phyloP scores from a whole-genome alignment of 1,140 invertebrate species.

The Charaxes varanes region DNA sequence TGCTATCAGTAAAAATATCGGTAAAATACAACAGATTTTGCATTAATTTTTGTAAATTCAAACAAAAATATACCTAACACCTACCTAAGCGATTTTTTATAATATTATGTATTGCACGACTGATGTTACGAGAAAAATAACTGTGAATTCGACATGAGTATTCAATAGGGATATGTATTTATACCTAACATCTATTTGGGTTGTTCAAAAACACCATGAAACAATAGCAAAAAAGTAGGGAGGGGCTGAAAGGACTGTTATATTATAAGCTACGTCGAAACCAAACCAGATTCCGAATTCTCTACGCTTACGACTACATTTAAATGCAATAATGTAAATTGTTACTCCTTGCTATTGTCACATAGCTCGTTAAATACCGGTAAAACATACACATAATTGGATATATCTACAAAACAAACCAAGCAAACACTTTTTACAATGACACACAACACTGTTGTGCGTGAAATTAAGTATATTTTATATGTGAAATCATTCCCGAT shows the following conservation, averaged over 20 bases:
- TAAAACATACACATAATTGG: slow-evolving; percentile 56
- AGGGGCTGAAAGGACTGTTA: slow-evolving; percentile 22
- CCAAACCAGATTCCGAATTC: slow-evolving; percentile 32
- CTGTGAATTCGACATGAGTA: slow-evolving; percentile 67
- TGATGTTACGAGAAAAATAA: slow-evolving; percentile 57
- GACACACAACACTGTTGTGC: slow-evolving; percentile 65
- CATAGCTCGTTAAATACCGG: slow-evolving; percentile 47
- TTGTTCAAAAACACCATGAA: slow-evolving; percentile 50
- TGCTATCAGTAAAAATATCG: slow-evolving; percentile 67
- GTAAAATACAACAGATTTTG: slow-evolving; percentile 72
- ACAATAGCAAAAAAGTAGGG: slow-evolving; percentile 49
- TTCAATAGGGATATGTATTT: slow-evolving; percentile 70
- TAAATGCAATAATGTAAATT: slow-evolving; percentile 63
- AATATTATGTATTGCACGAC: slow-evolving; percentile 69
- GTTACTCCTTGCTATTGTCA: slow-evolving; percentile 49
- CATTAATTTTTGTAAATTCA: slow-evolving; percentile 63
- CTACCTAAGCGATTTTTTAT: slow-evolving; percentile 70
- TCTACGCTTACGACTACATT: slow-evolving; percentile 57
- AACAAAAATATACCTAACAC: slow-evolving; percentile 69
- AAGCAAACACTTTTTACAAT: slow-evolving; percentile 64
- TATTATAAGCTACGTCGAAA: slow-evolving; percentile 42
- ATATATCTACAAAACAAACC: slow-evolving; percentile 62
- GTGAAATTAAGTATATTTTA: slow-evolving; percentile 56
- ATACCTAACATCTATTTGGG: slow-evolving; percentile 59
- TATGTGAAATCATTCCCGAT: slow-evolving; percentile 67